Conservation (phyloP, 2,797 vertebrate genomes). For the Spinus olivaceus region DNA sequence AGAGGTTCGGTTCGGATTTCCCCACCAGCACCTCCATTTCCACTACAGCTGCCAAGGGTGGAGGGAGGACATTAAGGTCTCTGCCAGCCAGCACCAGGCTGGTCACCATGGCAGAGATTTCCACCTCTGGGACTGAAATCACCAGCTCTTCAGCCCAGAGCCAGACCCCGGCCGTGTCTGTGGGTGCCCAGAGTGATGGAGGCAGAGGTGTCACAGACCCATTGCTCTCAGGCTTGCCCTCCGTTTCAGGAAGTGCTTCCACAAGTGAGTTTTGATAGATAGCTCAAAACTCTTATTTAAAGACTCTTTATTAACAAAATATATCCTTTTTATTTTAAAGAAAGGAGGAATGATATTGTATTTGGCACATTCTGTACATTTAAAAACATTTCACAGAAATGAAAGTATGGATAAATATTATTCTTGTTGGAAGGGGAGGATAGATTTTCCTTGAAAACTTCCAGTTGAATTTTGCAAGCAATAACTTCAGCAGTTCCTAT, state of each 20-base stretch:
- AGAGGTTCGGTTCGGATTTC: slow-evolving; percentile 28
- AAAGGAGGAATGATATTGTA: slow-evolving; percentile 58
- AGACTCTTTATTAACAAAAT: slow-evolving; percentile 25
- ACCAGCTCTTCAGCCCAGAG: not conserved
- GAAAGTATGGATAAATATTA: slow-evolving; percentile 66
- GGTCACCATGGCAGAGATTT: not conserved
- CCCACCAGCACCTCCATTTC: slow-evolving; percentile 71
- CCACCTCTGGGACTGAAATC: not conserved
- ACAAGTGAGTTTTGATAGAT: slow-evolving; percentile 38
- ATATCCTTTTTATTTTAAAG: slow-evolving; percentile 62
- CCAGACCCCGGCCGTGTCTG: not conserved
- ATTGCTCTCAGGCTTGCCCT: fast-evolving
- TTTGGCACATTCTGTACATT: slow-evolving; percentile 47
- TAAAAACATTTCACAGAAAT: slow-evolving; percentile 58
- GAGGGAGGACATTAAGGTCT: slow-evolving; percentile 81
- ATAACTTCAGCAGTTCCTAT: slow-evolving; percentile 9
- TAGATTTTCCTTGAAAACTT: slow-evolving; percentile 55
- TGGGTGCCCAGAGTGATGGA: not conserved
- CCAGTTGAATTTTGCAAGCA: slow-evolving; percentile 32
- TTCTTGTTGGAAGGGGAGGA: slow-evolving; percentile 38
- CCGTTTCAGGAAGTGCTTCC: not conserved
- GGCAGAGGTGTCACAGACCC: not conserved
- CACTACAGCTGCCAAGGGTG: slow-evolving; percentile 74
- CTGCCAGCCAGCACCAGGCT: slow-evolving; percentile 72
- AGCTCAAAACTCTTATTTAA: slow-evolving; percentile 40